phyloP scores from a whole-genome alignment of 2,888 invertebrate species.

The Conus canariensis region DNA sequence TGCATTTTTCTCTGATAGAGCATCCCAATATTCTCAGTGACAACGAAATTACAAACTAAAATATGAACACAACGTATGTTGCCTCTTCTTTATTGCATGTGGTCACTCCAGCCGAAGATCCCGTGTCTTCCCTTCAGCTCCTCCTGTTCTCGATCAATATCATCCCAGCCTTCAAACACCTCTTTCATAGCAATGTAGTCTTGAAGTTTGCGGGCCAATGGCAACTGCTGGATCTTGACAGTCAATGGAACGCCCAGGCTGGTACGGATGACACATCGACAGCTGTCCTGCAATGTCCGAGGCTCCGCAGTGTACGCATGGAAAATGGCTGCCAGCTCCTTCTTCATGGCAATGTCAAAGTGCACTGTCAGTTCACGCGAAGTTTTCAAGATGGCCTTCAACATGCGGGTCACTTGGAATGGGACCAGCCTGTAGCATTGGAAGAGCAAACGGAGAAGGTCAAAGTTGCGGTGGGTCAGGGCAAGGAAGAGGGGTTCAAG shows the following conservation, averaged over 20 bases:
- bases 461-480: slow-evolving; percentile 72
- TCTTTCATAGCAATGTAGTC: slow-evolving; percentile 72
- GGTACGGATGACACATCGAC: slow-evolving; percentile 66
- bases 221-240: slow-evolving; percentile 63
- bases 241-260: slow-evolving; percentile 62
- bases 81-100: neutral
- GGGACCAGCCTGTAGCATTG: slow-evolving; percentile 68
- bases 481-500: slow-evolving; percentile 75
- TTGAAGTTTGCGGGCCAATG: slow-evolving; percentile 69
- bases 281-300: slow-evolving; percentile 66
- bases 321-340: slow-evolving; percentile 67
- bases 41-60: too few species aligned
- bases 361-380: slow-evolving; percentile 64
- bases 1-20: too few species aligned
- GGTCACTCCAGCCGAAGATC: slow-evolving; percentile 33
- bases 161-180: slow-evolving; percentile 55
- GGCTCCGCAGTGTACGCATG: slow-evolving; percentile 58
- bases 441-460: slow-evolving; percentile 69
- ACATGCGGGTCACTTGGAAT: slow-evolving; percentile 58
- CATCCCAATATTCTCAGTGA: too few species aligned
- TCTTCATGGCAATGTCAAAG: slow-evolving; percentile 59
- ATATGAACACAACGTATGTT: too few species aligned
- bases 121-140: slow-evolving; percentile 28
- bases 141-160: slow-evolving; percentile 45
- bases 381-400: slow-evolving; percentile 68